Evolutionary conservation across 2,797 vertebrate genomes (phyloP).

Genomic region (Oreochromis grahami): DNA sequence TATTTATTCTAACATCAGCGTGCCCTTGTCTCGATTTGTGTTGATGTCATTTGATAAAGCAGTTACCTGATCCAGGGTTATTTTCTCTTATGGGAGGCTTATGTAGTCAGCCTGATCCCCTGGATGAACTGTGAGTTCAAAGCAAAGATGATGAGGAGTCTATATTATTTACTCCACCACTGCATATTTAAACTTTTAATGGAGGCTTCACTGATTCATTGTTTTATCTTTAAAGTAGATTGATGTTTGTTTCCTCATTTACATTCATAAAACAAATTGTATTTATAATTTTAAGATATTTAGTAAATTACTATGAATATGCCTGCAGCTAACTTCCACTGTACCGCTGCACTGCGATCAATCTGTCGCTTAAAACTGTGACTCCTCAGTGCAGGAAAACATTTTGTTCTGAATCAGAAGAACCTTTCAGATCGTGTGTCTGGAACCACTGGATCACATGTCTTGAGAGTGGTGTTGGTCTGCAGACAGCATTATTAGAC

Average conservation of each 20-base stretch:
- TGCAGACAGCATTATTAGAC: slow-evolving; percentile 18
- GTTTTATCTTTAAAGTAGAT: not conserved
- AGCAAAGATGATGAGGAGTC: not conserved
- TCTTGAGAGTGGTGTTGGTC: not conserved
- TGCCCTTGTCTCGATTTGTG: not conserved
- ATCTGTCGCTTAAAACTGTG: not conserved
- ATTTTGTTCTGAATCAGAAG: not conserved
- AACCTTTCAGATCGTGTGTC: not conserved
- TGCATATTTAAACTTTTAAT: not conserved
- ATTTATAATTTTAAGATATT: not conserved
- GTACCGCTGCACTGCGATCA: not conserved
- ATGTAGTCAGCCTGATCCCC: not conserved
- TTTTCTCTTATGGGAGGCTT: not conserved
- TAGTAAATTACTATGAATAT: not conserved
- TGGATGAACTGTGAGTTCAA: not conserved
- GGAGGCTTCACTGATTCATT: not conserved
- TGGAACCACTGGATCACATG: slow-evolving; percentile 30
- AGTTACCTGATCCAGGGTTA: not conserved
- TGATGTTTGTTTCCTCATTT: not conserved
- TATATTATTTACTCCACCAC: not conserved
- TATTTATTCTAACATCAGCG: not conserved
- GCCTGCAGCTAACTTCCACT: not conserved
- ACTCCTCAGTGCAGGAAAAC: not conserved
- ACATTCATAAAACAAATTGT: not conserved
- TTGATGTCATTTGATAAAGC: not conserved